phyloP scores from a whole-genome alignment of 64 coral and sea anemone genomes.

The Montipora foliosa region DNA sequence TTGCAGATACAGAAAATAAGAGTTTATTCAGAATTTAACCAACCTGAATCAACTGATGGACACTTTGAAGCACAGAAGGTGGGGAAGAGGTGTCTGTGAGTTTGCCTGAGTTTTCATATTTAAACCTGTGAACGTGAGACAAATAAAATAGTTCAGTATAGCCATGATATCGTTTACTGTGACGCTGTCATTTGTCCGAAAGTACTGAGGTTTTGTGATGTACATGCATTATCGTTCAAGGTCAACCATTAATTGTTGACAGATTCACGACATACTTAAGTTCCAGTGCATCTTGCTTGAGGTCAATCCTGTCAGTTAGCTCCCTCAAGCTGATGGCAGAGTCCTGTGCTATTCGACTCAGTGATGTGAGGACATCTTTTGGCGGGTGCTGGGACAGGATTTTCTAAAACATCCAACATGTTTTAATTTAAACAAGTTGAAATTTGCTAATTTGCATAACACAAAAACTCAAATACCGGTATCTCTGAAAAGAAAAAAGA shows the following conservation, averaged over 20 bases:
- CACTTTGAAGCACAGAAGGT: constrained; percentile 88
- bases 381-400: constrained; percentile 72
- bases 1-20: too few relatives aligned
- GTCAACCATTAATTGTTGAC: neutral
- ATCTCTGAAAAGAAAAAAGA: too few relatives aligned
- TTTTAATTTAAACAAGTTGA: neutral
- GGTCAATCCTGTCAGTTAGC: constrained; percentile 80
- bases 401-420: constrained; percentile 3
- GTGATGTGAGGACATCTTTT: constrained; percentile 70
- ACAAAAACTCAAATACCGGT: too few relatives aligned
- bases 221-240: neutral
- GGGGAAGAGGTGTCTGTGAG: constrained; percentile 93
- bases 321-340: constrained; percentile 74
- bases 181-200: too few relatives aligned
- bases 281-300: constrained; percentile 94
- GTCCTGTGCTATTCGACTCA: constrained; percentile 78
- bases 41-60: constrained; percentile 97
- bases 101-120: constrained; percentile 91
- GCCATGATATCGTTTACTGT: neutral
- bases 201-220: too few relatives aligned
- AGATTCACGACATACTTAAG: constrained; percentile 79
- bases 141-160: neutral
- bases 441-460: too few relatives aligned
- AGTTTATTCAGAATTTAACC: neutral
- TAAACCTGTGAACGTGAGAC: constrained; percentile 71